These are phyloP conservation scores for Orthosia gothica DNA, from an alignment of 2,888 invertebrate genomes.

Conservation along the genomic window DNA sequence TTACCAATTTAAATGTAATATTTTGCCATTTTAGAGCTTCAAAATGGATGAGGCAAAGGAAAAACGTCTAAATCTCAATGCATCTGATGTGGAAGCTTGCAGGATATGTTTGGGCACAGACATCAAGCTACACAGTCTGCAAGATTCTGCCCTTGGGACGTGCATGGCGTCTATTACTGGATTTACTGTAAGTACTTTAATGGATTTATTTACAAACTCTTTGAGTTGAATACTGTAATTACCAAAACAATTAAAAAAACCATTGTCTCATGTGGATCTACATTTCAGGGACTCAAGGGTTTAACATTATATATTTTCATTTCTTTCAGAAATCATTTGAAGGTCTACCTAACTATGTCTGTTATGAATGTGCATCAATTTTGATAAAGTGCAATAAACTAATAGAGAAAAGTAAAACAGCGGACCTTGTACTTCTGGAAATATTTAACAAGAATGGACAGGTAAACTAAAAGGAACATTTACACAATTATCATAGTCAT, in stretches of 20 bases:
- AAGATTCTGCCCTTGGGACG: slow-evolving; percentile 56
- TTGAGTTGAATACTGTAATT: too few species aligned
- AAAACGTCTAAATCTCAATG: slow-evolving; percentile 61
- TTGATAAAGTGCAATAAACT: slow-evolving; percentile 69
- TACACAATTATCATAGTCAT: too few species aligned
- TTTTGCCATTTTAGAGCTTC: not conserved
- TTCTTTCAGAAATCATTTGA: slow-evolving; percentile 45
- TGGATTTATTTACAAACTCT: not conserved
- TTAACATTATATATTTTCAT: not conserved
- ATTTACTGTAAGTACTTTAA: slow-evolving; percentile 42
- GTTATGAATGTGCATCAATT: slow-evolving; percentile 71
- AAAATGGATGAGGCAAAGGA: slow-evolving; percentile 12
- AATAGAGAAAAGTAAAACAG: slow-evolving; percentile 68
- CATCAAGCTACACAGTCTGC: slow-evolving; percentile 66
- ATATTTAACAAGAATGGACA: slow-evolving; percentile 71
- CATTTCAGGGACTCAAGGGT: too few species aligned
- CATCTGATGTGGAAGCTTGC: slow-evolving; percentile 69
- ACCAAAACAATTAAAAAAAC: too few species aligned
- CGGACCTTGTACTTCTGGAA: slow-evolving; percentile 70
- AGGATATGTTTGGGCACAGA: slow-evolving; percentile 71
- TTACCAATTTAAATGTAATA: too few species aligned
- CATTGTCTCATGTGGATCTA: too few species aligned
- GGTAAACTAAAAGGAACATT: slow-evolving; percentile 53
- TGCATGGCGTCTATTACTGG: slow-evolving; percentile 61
- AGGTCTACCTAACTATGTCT: slow-evolving; percentile 72